Evolutionary conservation across 2,888 invertebrate genomes (phyloP).

Genomic region (Salticus scenicus): DNA sequence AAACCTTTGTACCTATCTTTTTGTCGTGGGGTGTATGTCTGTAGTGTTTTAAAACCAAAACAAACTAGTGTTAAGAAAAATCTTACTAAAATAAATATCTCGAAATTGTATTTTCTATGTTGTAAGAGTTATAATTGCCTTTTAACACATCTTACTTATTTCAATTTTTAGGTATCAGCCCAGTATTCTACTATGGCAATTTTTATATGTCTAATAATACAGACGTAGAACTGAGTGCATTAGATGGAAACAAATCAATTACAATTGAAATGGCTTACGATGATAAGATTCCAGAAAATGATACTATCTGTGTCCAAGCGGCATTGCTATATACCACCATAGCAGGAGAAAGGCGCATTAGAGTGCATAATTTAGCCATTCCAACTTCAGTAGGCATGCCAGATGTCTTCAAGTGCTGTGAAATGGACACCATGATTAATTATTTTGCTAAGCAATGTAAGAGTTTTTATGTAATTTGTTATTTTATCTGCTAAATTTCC

Average conservation of each 20-base stretch:
- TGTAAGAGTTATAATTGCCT: no score
- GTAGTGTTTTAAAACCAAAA: no score
- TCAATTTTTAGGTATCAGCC: constrained; percentile 87
- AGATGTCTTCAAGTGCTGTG: constrained; percentile 93
- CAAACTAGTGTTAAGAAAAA: no score
- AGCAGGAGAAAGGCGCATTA: constrained; percentile 88
- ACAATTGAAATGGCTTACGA: constrained; percentile 98
- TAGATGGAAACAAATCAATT: constrained; percentile 86
- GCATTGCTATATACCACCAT: constrained; percentile 89
- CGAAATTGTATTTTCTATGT: no score
- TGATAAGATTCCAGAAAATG: constrained; percentile 95
- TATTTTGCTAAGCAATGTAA: constrained; percentile 89
- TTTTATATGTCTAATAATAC: constrained; percentile 99
- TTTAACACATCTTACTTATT: no score
- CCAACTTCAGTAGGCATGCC: constrained; percentile 86
- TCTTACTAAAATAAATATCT: no score
- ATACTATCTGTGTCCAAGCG: constrained; percentile 94
- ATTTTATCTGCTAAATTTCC: no score
- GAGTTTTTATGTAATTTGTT: no score
- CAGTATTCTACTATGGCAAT: constrained; percentile 97
- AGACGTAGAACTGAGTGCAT: constrained; percentile 94
- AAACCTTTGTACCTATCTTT: no score
- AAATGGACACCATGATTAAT: constrained; percentile 93
- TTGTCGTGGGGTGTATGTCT: no score
- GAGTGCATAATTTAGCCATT: constrained; percentile 86